Conservation (phyloP, 2,797 vertebrate genomes). For the Eospalax fontanierii region DNA sequence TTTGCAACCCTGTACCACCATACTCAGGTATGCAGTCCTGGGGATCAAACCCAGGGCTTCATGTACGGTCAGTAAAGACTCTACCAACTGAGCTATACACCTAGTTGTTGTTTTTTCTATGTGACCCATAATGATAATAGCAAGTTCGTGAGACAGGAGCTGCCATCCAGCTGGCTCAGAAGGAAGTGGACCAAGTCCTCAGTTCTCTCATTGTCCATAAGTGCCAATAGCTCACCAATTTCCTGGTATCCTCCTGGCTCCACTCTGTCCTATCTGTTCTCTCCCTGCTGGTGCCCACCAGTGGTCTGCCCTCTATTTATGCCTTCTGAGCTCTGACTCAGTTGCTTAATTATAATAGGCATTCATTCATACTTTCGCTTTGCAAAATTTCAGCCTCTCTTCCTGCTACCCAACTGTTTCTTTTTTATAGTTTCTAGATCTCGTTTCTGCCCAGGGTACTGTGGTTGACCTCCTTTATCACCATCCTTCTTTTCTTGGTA, state of each 20-base stretch:
- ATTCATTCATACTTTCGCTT: background rate
- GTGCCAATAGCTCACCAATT: too few species aligned
- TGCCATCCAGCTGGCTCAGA: background rate
- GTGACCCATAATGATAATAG: background rate
- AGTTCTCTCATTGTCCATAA: too few species aligned
- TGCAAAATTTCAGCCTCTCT: background rate
- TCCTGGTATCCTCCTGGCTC: too few species aligned
- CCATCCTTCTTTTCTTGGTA: background rate
- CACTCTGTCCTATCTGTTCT: background rate
- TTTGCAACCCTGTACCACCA: too few species aligned
- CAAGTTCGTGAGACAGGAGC: background rate
- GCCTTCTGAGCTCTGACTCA: background rate
- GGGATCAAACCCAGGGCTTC: background rate
- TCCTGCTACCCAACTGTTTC: background rate
- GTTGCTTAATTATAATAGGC: background rate
- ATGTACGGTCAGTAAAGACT: background rate
- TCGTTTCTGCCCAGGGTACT: background rate
- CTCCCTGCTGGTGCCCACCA: background rate
- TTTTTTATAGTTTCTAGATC: background rate
- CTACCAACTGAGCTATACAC: background rate
- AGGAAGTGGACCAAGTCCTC: too few species aligned
- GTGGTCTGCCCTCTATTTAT: accelerated
- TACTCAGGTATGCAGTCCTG: background rate
- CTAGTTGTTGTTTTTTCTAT: background rate
- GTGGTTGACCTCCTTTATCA: background rate